Conservation (phyloP, 2,797 vertebrate species). For the Microhierax caerulescens region DNA sequence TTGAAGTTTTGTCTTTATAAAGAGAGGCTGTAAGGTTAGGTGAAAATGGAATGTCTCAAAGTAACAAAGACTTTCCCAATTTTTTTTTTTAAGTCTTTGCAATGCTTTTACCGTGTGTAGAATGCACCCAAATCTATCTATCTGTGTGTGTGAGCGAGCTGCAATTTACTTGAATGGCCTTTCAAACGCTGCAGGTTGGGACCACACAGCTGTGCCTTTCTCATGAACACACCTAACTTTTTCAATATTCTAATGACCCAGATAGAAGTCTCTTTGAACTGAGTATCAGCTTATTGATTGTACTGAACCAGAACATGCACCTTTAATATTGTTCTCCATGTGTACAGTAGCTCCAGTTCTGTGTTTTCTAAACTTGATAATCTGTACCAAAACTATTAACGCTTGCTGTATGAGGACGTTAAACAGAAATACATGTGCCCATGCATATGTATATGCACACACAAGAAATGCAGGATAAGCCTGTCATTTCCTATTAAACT, state of each 20-base stretch:
- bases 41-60: neutral
- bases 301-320: neutral
- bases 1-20: neutral
- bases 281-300: neutral
- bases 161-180: neutral
- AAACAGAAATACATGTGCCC: neutral
- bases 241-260: neutral
- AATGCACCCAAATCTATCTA: neutral
- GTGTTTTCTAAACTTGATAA: neutral
- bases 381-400: neutral
- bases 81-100: neutral
- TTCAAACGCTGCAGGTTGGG: neutral
- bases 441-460: neutral
- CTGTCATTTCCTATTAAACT: neutral
- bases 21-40: neutral
- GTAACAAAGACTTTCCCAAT: neutral
- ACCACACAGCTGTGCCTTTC: slow-evolving; percentile 48
- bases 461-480: neutral
- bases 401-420: neutral
- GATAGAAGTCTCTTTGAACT: slow-evolving; percentile 32
- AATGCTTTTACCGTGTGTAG: neutral
- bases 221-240: neutral
- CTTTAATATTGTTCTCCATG: neutral
- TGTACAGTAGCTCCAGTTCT: neutral
- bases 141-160: neutral